Evolutionary conservation across 2,113 vertebrate genomes (phyloP).

Genomic region (Zosterops japonicus): DNA sequence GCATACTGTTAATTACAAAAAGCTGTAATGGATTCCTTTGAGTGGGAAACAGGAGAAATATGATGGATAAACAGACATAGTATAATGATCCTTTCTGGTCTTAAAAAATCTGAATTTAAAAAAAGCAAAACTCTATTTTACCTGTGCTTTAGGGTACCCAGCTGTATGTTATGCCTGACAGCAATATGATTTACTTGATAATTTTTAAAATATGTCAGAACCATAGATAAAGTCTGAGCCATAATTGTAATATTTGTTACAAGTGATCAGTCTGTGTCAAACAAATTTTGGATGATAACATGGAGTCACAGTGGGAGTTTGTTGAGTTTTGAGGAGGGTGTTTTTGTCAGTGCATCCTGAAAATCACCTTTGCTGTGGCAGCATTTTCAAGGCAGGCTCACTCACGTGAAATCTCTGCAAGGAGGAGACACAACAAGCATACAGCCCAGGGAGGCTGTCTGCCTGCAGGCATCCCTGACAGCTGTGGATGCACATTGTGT

Average conservation of each 20-base stretch:
- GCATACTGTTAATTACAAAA: not conserved
- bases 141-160: not conserved
- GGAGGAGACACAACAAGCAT: not conserved
- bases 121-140: not conserved
- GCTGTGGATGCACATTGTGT: not conserved
- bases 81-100: not conserved
- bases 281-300: not conserved
- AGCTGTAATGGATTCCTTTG: not conserved
- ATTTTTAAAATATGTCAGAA: not conserved
- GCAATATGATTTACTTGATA: not conserved
- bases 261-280: not conserved
- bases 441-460: not conserved
- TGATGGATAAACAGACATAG: not conserved
- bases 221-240: not conserved
- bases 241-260: not conserved
- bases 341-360: not conserved
- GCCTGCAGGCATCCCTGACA: not conserved
- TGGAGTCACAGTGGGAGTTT: not conserved
- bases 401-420: not conserved
- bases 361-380: not conserved
- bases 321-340: fast-evolving
- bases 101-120: not conserved
- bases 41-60: not conserved
- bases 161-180: not conserved
- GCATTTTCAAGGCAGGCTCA: not conserved